Conservation (phyloP, 2,113 vertebrate species). For the Alces alces region DNA sequence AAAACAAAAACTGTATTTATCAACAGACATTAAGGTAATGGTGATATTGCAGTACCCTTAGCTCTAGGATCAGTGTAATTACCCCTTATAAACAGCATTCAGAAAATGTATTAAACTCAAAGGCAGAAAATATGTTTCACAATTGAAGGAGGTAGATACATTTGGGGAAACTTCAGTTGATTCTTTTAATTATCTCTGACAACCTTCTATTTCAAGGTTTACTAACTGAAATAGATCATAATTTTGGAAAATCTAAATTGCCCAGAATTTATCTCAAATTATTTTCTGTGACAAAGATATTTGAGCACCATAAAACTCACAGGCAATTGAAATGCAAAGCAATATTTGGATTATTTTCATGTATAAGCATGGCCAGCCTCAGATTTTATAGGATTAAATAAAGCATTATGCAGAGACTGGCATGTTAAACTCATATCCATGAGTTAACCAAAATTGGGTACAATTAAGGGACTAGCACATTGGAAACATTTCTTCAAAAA, state of each 20-base stretch:
- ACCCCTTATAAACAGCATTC: not conserved
- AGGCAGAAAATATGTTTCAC: not conserved
- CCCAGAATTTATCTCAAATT: not conserved
- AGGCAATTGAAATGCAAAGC: slow-evolving; percentile 21
- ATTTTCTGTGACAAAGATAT: slow-evolving; percentile 26
- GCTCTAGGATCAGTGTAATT: not conserved
- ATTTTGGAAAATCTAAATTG: not conserved
- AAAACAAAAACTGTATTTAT: not conserved
- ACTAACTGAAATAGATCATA: slow-evolving; percentile 18
- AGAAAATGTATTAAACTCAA: slow-evolving; percentile 13
- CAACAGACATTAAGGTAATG: not conserved
- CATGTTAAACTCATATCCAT: not conserved
- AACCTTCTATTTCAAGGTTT: not conserved
- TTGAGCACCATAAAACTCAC: slow-evolving; percentile 5
- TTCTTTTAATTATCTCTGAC: slow-evolving; percentile 1
- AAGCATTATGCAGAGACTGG: not conserved
- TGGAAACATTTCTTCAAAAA: not conserved
- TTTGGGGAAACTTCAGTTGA: not conserved
- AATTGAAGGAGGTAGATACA: not conserved
- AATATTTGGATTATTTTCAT: slow-evolving; percentile 34
- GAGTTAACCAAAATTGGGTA: not conserved
- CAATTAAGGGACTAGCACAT: not conserved
- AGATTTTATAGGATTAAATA: not conserved
- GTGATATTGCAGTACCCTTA: not conserved
- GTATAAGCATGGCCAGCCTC: not conserved